A percentile compares a stretch with the other conserved stretches of the same genome.
phyloP scores from a whole-genome alignment of 30 jellyfish, hydroid and myxozoan genomes.

The Clytia hemisphaerica region DNA sequence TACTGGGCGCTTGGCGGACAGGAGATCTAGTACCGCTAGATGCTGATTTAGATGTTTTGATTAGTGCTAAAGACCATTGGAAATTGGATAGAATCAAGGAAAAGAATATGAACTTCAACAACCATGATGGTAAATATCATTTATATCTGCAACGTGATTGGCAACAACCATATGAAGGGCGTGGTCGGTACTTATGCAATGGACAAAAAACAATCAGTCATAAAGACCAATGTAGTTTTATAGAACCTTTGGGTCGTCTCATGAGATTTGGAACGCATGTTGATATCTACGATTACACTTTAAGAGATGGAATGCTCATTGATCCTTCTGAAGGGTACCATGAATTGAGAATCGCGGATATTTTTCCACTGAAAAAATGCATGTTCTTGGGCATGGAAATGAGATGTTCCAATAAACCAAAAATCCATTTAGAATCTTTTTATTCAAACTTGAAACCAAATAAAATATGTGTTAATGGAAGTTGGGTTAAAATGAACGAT shows the following conservation, averaged over 20 bases:
- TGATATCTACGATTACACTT: slow-evolving; percentile 70
- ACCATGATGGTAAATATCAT: slow-evolving; percentile 40
- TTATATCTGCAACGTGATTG: slow-evolving; percentile 59
- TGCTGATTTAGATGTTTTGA: slow-evolving; percentile 58
- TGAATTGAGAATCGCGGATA: slow-evolving; percentile 35
- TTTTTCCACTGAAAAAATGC: slow-evolving; percentile 75
- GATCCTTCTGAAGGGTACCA: slow-evolving; percentile 95
- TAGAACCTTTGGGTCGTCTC: slow-evolving; percentile 87
- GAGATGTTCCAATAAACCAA: slow-evolving; percentile 69
- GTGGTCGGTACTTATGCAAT: slow-evolving; percentile 68
- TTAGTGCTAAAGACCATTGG: slow-evolving; percentile 26
- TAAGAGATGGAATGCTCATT: slow-evolving; percentile 28
- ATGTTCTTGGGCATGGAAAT: slow-evolving; percentile 44
- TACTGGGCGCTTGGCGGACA: slow-evolving; percentile 75
- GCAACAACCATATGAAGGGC: slow-evolving; percentile 38
- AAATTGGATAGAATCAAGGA: slow-evolving; percentile 33
- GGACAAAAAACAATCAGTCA: slow-evolving; percentile 63
- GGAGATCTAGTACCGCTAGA: slow-evolving; percentile 70
- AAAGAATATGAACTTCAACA: slow-evolving; percentile 44
- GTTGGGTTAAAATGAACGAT: no score
- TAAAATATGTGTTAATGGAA: slow-evolving; percentile 53
- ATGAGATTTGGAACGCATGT: slow-evolving; percentile 57
- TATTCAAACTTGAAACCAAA: slow-evolving; percentile 58
- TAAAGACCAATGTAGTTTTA: slow-evolving; percentile 83
- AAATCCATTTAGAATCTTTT: slow-evolving; percentile 17